Evolutionary conservation across 2,888 invertebrate species (phyloP), one percentile per base, ranked within the genome.

Genomic region (Junonia oenone): DNA sequence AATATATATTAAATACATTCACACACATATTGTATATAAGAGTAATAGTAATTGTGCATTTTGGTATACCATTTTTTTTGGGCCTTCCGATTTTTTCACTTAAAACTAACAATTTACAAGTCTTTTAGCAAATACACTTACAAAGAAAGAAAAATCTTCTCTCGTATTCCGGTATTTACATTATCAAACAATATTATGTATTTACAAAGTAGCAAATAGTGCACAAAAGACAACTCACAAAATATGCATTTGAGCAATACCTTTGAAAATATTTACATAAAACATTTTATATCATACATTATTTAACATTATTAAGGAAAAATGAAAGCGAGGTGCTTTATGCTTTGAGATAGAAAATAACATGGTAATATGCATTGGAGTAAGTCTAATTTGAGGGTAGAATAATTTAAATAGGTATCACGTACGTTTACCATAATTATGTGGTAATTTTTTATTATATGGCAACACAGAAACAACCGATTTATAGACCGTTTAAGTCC

Each of bases 161-260:
- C 80, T 83, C 83, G 71, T 78, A 67, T 71, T 62, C 37, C 74
- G 71, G 70, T 85, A 81, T 78, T 68, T 74, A 76, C 73, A 75
- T 68, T 66, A 70, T 69, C 71, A 73, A 74, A 74, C 73, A 71
- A 70, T 59, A 59, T 73, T 71, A 77, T 76, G 38, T 85, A 87
- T 86, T 76, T 86, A 87, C 83, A 87, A 75, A 80, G 79, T 78
- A 88, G 88, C 88, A 86, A 88, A 86, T 80, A 88, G 89, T 89
- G 89, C 89, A 81, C 86, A 87, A 86, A 83, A 87, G 88, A 87
- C 82, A 81, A 83, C 81, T 89, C 89, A 89, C 84, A 89, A 89
- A 89, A 89, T 89, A 89, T 87, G 85, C 88, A 84, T 88, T 89
- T 89, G 89, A 89, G 89, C 89, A 89, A 87, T 86, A 88, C 78